Percentiles rank a stretch among this genome's conserved stretches.
Conservation (phyloP, 2,888 invertebrate species). For the Trichogramma dendrolimi region DNA sequence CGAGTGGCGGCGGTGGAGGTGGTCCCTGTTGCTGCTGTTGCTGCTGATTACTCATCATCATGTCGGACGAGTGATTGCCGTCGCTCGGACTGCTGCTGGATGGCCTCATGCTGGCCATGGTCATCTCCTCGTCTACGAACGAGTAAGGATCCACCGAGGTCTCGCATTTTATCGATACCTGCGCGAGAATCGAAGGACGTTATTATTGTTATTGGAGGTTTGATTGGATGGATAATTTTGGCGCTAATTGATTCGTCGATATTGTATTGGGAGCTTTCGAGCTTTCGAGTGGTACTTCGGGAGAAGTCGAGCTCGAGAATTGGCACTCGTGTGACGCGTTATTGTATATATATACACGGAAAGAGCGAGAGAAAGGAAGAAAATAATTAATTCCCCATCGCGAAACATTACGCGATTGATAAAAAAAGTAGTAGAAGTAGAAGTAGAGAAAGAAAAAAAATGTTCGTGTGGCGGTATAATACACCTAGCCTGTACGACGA, state of each 20-base stretch:
- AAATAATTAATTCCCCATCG: no score
- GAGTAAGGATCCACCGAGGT: conserved; percentile 75
- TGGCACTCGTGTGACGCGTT: no score
- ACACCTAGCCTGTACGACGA: neutral
- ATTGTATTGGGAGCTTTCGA: no score
- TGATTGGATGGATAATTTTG: neutral
- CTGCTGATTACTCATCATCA: conserved; percentile 40
- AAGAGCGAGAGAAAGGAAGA: no score
- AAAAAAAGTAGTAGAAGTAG: no score
- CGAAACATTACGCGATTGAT: no score
- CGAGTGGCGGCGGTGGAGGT: conserved; percentile 28
- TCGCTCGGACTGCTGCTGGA: conserved; percentile 53
- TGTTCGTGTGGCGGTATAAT: neutral
- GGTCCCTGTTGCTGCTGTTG: conserved; percentile 16
- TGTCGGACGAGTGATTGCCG: conserved; percentile 32
- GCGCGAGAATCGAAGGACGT: conserved; percentile 34
- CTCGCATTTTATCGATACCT: conserved; percentile 58
- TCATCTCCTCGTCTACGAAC: conserved; percentile 77
- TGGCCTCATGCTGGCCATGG: conserved; percentile 56
- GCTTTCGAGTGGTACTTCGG: no score
- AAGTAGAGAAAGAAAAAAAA: no score
- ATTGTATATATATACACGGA: no score
- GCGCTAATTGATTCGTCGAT: neutral
- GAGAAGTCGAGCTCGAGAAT: no score
- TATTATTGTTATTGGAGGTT: conserved; percentile 11